phyloP scores from a whole-genome alignment of 2,797 vertebrate species.

The Ibycter americanus region DNA sequence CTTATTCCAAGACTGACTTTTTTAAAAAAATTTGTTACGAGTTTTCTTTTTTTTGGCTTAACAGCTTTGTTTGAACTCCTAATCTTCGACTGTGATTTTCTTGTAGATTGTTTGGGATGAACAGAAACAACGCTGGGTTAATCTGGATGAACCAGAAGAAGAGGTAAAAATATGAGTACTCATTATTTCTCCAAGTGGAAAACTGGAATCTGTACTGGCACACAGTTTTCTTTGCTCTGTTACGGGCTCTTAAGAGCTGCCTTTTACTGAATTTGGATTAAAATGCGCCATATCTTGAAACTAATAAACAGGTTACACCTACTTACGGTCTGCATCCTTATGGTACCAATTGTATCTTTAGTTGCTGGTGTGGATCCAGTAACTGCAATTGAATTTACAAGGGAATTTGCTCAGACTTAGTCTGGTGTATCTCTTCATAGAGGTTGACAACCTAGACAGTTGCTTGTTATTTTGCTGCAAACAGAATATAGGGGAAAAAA shows the following conservation, averaged over 20 bases:
- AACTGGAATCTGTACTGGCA: neutral
- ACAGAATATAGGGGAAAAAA: neutral
- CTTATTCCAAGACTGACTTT: neutral
- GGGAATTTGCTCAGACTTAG: neutral
- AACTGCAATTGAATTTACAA: neutral
- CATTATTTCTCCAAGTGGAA: neutral
- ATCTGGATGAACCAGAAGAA: slow-evolving; percentile 95
- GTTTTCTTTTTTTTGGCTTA: neutral
- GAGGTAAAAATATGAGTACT: slow-evolving; percentile 79
- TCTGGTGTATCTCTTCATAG: neutral
- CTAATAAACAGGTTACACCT: neutral
- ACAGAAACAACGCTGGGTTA: slow-evolving; percentile 91
- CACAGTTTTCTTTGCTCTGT: neutral
- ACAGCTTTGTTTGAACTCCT: neutral
- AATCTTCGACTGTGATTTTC: neutral
- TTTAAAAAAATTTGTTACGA: rapidly evolving
- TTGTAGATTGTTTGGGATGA: slow-evolving; percentile 96
- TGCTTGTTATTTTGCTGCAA: neutral
- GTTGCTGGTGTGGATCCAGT: neutral
- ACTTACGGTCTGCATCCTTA: neutral
- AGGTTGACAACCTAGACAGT: neutral
- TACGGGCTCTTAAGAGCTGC: neutral
- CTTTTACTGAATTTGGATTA: neutral
- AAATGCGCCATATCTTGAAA: neutral
- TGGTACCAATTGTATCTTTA: neutral